Evolutionary conservation across 2,797 vertebrate species (phyloP).

Genomic region (Phataginus tetradactyla): DNA sequence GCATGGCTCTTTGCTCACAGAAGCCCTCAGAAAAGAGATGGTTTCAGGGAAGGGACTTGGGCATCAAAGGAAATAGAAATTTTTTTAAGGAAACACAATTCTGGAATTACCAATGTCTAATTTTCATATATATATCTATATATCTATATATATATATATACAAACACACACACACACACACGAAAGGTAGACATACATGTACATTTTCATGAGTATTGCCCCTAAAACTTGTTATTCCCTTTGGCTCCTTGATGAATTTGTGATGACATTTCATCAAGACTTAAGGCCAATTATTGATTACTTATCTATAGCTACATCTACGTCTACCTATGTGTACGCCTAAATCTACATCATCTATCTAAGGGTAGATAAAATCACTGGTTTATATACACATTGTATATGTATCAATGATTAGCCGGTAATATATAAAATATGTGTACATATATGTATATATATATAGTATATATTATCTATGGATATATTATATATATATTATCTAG

Average conservation of each 20-base stretch:
- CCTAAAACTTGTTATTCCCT: background rate
- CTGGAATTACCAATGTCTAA: background rate
- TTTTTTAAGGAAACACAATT: background rate
- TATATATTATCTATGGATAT: too few species aligned
- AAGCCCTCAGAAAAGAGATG: background rate
- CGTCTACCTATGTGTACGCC: rapidly evolving
- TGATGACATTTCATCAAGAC: background rate
- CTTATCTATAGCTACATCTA: too few species aligned
- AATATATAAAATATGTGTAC: background rate
- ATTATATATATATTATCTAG: too few species aligned
- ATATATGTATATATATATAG: background rate
- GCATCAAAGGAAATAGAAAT: background rate
- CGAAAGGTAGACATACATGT: too few species aligned
- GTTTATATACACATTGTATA: background rate
- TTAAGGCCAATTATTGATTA: background rate
- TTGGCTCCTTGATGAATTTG: too few species aligned
- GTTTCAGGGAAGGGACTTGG: too few species aligned
- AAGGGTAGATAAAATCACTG: background rate
- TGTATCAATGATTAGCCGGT: too few species aligned
- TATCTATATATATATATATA: too few species aligned
- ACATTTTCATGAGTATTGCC: background rate
- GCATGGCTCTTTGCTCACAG: rapidly evolving
- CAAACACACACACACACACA: too few species aligned
- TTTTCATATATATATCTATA: background rate
- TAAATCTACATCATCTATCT: too few species aligned